These are phyloP conservation scores for Rhynchomys soricoides DNA, from an alignment of 2,113 vertebrate genomes.

Conservation along the genomic window DNA sequence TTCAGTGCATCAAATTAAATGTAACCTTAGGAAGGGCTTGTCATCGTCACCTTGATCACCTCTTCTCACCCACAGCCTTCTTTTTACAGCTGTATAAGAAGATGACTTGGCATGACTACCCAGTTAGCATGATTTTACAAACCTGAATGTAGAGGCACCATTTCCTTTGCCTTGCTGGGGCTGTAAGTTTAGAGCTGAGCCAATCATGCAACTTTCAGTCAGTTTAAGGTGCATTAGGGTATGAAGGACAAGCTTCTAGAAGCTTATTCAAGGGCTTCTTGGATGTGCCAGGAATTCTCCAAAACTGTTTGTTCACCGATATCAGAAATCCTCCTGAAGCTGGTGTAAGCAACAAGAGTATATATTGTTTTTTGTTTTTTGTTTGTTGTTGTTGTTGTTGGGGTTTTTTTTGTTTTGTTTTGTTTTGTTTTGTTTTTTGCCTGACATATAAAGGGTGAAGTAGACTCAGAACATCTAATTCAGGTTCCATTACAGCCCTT, in stretches of 20 bases:
- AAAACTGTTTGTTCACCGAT: neutral
- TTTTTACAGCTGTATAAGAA: conserved; percentile 6
- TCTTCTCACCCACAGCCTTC: neutral
- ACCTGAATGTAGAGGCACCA: neutral
- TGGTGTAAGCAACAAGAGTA: neutral
- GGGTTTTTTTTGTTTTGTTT: too few species aligned
- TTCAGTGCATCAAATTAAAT: conserved; percentile 65
- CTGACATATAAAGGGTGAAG: neutral
- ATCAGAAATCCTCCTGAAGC: neutral
- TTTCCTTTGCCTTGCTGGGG: neutral
- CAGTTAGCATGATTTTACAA: neutral
- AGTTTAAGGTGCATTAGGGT: neutral
- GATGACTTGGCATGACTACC: conserved; percentile 17
- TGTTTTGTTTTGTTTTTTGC: too few species aligned
- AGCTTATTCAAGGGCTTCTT: neutral
- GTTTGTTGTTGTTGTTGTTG: too few species aligned
- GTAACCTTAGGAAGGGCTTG: conserved; percentile 67
- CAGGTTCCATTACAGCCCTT: neutral
- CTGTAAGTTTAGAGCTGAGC: neutral
- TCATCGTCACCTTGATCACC: conserved; percentile 60
- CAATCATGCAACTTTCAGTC: neutral
- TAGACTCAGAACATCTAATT: neutral
- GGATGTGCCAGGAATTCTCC: neutral
- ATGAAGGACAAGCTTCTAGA: neutral
- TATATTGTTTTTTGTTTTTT: neutral